Percentiles rank a stretch among this genome's conserved stretches.
These are phyloP conservation scores for Perithous albicinctus DNA, from an alignment of 2,888 invertebrate genomes.

Conservation along the genomic window DNA sequence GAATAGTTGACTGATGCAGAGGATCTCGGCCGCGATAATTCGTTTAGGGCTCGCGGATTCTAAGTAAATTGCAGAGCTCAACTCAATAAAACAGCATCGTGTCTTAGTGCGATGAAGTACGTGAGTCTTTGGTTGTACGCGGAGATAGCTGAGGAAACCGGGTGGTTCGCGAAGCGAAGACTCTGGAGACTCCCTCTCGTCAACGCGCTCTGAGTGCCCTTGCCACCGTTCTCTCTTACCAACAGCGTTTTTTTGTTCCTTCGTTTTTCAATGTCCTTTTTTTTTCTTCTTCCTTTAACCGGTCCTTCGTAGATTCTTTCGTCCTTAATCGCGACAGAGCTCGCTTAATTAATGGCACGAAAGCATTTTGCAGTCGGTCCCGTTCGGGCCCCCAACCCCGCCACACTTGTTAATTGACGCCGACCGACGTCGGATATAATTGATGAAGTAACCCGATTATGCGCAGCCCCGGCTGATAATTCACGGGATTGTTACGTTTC, in stretches of 20 bases:
- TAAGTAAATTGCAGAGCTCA: constrained; percentile 67
- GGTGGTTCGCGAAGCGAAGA: constrained; percentile 42
- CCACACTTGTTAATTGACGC: constrained; percentile 75
- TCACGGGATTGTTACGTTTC: constrained; percentile 74
- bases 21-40: constrained; percentile 39
- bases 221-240: background rate
- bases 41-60: constrained; percentile 56
- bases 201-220: constrained; percentile 34
- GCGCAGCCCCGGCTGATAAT: constrained; percentile 69
- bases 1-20: background rate
- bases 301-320: constrained; percentile 34
- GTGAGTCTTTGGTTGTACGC: background rate
- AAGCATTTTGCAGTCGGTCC: constrained; percentile 64
- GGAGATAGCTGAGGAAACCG: background rate
- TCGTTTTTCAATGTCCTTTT: too few species aligned
- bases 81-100: constrained; percentile 61
- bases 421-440: constrained; percentile 75
- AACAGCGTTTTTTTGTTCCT: constrained; percentile 17
- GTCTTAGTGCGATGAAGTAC: constrained; percentile 31
- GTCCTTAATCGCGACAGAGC: constrained; percentile 58
- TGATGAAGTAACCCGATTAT: constrained; percentile 77
- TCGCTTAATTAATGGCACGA: constrained; percentile 69
- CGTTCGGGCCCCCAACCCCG: too few species aligned
- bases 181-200: constrained; percentile 45
- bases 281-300: constrained; percentile 38